Base-by-base conservation (phyloP, 2,113 vertebrate genomes). In the Bufo bufo region DNA sequence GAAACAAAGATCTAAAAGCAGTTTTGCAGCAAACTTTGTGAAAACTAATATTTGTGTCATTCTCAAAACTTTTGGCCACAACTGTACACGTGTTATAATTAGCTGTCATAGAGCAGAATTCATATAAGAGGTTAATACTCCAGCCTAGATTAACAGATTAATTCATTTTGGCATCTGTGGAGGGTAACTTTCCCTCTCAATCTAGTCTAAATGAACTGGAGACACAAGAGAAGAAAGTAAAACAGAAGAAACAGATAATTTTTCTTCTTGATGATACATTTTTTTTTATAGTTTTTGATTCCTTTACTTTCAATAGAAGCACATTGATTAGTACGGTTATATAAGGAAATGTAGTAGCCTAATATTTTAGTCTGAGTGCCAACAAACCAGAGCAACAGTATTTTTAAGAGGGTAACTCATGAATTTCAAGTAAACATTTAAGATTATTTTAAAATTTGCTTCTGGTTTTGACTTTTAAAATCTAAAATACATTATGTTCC, bases 391-490 rank as follows among this genome's bases (percentile, higher is more conserved):
- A 75, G 17, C 8, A 10, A 50, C 14, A 45, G 10, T 20, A n/a
- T 7, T 11, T 69, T 45, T 45, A 14, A 16, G 4, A 72, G 43
- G 14, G n/a, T 1, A 49, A 20, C 12, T 50, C 2, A 11, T 20
- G 17, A 50, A 75, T 9, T 50, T 75, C 16, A 8, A 49, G 45
- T 74, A 43, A 71, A 71, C 45, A 74, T 75, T 75, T 75, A 20
- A 50, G 17, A 75, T 4, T 50, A 49, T 75, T 75, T 77, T 54
- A 1, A 54, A 83, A 83, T 19, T 71, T 84, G 45, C 66, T 54
- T 66, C n/a, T 84, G 13, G 65, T 59, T 74, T 85, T 33, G 43
- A 19, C 71, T 56, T 54, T 14, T 72, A 52, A 74, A 84, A 17
- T n/a, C 16, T 56, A 56, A 74, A 75, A 59, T 45, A 33, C 7